phyloP scores from a whole-genome alignment of 2,113 vertebrate genomes.

The Coregonus clupeaformis region DNA sequence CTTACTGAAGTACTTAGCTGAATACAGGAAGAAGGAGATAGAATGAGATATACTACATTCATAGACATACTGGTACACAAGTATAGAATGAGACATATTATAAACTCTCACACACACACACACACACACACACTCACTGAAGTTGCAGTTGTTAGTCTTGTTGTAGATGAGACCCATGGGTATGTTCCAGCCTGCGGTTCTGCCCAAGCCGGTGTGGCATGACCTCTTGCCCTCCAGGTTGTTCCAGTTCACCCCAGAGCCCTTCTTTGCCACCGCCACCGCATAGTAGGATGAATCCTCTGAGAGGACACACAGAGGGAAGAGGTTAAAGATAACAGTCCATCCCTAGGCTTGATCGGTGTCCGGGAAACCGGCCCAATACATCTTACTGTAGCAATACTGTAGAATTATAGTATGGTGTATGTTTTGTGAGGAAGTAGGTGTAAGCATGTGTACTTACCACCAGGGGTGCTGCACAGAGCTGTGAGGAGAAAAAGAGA shows the following conservation, averaged over 20 bases:
- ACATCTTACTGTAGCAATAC: no score
- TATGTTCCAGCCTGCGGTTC: conserved; percentile 86
- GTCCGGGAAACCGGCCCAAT: no score
- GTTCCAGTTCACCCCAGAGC: not conserved
- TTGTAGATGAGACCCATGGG: conserved; percentile 80
- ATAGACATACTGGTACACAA: not conserved
- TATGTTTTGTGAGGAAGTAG: not conserved
- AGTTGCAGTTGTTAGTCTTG: conserved; percentile 66
- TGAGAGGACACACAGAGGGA: conserved; percentile 16
- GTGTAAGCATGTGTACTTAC: not conserved
- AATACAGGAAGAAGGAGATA: conserved; percentile 16
- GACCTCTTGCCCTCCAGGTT: conserved; percentile 78
- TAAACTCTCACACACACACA: not conserved
- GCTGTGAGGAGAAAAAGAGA: not conserved
- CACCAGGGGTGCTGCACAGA: not conserved
- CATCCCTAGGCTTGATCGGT: no score
- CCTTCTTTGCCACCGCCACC: conserved; percentile 84
- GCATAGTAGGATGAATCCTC: conserved; percentile 69
- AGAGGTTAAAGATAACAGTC: not conserved
- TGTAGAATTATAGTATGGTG: no score
- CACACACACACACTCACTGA: conserved; percentile 33
- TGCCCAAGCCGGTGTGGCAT: conserved; percentile 81
- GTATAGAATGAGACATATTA: not conserved
- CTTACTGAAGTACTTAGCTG: conserved; percentile 74
- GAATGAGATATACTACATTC: not conserved